Conservation (phyloP, 2,888 invertebrate genomes). For the Labia minor region DNA sequence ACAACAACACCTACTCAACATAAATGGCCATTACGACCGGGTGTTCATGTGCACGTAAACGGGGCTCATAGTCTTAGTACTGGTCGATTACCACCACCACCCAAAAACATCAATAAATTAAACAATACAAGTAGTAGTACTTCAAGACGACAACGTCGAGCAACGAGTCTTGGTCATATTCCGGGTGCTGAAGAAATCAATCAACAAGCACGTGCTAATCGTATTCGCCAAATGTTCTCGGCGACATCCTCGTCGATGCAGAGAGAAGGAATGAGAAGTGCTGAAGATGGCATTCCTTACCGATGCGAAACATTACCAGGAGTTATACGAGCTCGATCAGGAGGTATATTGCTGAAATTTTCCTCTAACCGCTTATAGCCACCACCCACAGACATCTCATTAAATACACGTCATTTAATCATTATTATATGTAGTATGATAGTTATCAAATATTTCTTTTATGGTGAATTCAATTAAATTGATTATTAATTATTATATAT, state of each 20-base stretch:
- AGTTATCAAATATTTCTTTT: too few relatives aligned
- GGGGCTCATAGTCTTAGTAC: conserved; percentile 56
- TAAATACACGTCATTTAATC: too few relatives aligned
- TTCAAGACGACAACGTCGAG: conserved; percentile 22
- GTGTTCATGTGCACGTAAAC: conserved; percentile 78
- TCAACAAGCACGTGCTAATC: conserved; percentile 30
- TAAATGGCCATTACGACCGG: conserved; percentile 81
- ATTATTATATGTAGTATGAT: too few relatives aligned
- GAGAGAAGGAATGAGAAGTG: background rate
- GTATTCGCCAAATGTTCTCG: conserved; percentile 32
- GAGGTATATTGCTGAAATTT: conserved; percentile 33
- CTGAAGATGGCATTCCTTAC: conserved; percentile 24
- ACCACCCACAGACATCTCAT: too few relatives aligned
- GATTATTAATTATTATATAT: too few relatives aligned
- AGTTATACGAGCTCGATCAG: conserved; percentile 38
- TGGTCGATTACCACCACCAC: conserved; percentile 21
- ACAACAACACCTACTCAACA: conserved; percentile 41
- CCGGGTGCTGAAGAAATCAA: conserved; percentile 28
- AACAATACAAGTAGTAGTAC: too few relatives aligned
- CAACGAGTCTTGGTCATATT: conserved; percentile 25
- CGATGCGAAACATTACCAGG: conserved; percentile 37
- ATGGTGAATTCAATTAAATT: too few relatives aligned
- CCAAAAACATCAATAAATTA: conserved; percentile 21
- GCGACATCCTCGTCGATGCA: conserved; percentile 21
- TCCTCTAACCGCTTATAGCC: background rate